Evolutionary conservation across 2,113 vertebrate species (phyloP), one percentile per base, ranked within the genome.

Genomic region (Alexandromys fortis): DNA sequence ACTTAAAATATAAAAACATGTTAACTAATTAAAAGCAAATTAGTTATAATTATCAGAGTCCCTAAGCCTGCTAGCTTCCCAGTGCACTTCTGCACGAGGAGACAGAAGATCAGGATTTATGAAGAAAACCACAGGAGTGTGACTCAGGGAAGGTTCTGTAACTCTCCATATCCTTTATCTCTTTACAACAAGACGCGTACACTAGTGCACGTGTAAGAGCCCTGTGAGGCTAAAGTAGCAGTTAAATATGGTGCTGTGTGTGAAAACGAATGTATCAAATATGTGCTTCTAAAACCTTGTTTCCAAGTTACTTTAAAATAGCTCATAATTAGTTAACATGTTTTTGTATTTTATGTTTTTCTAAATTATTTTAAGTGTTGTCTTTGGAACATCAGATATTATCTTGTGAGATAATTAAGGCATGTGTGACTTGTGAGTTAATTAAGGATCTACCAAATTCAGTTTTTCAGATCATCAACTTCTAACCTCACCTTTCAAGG

Each of bases 351-450:
- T 49, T 26, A 47, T 67, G 70, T 72, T 89, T 94, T 96, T 95
- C 61, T 86, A 90, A 91, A 86, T 86, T 90, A 61, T 83, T 92
- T 96, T 7, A 47, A 81, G 16, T 92, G 38, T 85, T 88, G 28
- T 82, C 49, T 94, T 96, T 79, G 14, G 33, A 87, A 35, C 52
- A 73, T 93, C 85, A 93, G 76, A 79, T 87, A 73, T 73, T 77
- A 82, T 67, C 45, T 58, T 89, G 2, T 85, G 30, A 78, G 30
- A 78, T 82, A 65, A 94, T 87, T 94, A 93, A 96, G 24, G 30
- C 68, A 6, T 82, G 42, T 72, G n/a, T 5, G 94, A 58, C 14
- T 89, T n/a, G 35, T 42, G 47, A 90, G 38, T 86, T 68, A 93
- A 45, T 45, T 87, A 89, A 94, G 14, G 24, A 11, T 72, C 52